A percentile compares a stretch with the other conserved stretches of the same genome.
These are phyloP conservation scores for Tholera decimalis DNA, from an alignment of 2,888 invertebrate genomes.

Conservation along the genomic window DNA sequence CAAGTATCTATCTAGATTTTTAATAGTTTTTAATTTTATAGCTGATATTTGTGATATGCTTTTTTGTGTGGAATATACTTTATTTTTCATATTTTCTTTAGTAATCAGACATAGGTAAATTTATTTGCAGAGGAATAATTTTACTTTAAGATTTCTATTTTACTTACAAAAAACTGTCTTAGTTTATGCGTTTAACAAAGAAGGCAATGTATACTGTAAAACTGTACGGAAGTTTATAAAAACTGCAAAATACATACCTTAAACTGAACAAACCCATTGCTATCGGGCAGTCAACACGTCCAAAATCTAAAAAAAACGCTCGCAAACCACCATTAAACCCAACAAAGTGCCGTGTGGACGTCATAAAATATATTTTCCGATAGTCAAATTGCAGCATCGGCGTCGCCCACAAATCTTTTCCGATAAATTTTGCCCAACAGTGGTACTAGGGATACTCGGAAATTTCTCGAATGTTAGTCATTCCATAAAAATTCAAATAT, in stretches of 20 bases:
- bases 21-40: too few species aligned
- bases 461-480: slow-evolving; percentile 64
- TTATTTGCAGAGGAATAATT: too few species aligned
- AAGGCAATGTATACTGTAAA: too few species aligned
- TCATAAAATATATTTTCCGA: slow-evolving; percentile 90
- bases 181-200: too few species aligned
- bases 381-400: slow-evolving; percentile 89
- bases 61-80: too few species aligned
- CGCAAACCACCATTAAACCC: slow-evolving; percentile 79
- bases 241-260: slow-evolving; percentile 19
- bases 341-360: slow-evolving; percentile 82
- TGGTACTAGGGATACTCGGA: slow-evolving; percentile 72
- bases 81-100: too few species aligned
- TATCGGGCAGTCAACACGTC: slow-evolving; percentile 67
- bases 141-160: too few species aligned
- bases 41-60: too few species aligned
- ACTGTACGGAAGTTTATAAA: background rate
- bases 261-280: slow-evolving; percentile 68
- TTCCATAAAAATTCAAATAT: background rate
- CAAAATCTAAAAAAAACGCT: slow-evolving; percentile 70
- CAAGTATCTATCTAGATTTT: too few species aligned
- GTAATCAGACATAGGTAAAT: too few species aligned
- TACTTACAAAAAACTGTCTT: too few species aligned
- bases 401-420: slow-evolving; percentile 85
- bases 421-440: slow-evolving; percentile 83